Conservation (phyloP, 2,888 invertebrate genomes). For the Synanthedon formicaeformis region DNA sequence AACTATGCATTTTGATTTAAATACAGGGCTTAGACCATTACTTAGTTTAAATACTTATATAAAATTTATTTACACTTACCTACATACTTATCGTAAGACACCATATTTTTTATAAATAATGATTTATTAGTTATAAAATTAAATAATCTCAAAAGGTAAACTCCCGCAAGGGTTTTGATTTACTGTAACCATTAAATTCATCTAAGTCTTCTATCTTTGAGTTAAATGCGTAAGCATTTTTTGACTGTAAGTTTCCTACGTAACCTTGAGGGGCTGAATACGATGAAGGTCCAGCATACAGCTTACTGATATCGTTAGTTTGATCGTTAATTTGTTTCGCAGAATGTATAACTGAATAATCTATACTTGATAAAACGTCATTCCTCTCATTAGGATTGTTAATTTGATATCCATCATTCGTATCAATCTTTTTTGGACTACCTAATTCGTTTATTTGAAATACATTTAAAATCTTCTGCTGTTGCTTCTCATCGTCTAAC, state of each 20-base stretch:
- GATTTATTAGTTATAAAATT: no score
- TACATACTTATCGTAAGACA: no score
- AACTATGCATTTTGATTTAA: no score
- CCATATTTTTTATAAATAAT: no score
- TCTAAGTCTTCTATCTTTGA: conserved; percentile 48
- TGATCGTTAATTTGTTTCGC: conserved; percentile 18
- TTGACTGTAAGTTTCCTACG: conserved; percentile 38
- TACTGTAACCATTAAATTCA: conserved; percentile 14
- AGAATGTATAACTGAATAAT: conserved; percentile 35
- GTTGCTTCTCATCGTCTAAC: conserved; percentile 44
- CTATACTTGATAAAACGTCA: conserved; percentile 27
- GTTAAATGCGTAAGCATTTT: conserved; percentile 20
- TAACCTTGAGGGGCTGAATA: conserved; percentile 55
- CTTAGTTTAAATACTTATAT: no score
- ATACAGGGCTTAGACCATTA: no score
- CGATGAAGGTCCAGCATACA: conserved; percentile 56
- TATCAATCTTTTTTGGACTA: conserved; percentile 23
- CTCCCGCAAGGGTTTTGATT: conserved; percentile 8
- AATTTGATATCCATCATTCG: conserved; percentile 10
- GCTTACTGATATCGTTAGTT: conserved; percentile 14
- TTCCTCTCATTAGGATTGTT: conserved; percentile 18
- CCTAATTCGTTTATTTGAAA: conserved; percentile 45
- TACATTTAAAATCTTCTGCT: conserved; percentile 37
- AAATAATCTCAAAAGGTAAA: background rate
- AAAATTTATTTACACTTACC: no score